Evolutionary conservation across 2,113 vertebrate species (phyloP).

Genomic region (Vidua chalybeata): DNA sequence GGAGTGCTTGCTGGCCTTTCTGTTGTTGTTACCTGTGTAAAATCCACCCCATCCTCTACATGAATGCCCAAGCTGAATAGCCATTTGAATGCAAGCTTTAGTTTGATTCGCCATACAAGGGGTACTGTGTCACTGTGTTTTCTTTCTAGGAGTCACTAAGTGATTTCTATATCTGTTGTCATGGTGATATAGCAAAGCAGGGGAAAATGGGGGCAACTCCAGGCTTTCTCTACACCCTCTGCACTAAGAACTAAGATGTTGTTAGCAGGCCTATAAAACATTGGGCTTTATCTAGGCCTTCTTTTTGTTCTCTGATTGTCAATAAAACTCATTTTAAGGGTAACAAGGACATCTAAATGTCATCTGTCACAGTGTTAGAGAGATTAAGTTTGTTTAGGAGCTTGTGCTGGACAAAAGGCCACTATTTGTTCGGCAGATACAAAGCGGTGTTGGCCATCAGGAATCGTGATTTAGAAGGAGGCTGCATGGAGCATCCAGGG

Average conservation of each 20-base stretch:
- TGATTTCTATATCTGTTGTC: conserved; percentile 99
- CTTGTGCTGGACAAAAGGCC: conserved; percentile 85
- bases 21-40: conserved; percentile 87
- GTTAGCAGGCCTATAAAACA: conserved; percentile 87
- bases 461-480: conserved; percentile 79
- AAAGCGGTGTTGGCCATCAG: conserved; percentile 80
- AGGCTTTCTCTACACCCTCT: conserved; percentile 87
- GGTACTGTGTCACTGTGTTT: conserved; percentile 92
- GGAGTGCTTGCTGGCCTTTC: conserved; percentile 83
- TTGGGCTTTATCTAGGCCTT: conserved; percentile 83
- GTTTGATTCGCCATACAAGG: conserved; percentile 93
- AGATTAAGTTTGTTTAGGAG: conserved; percentile 92
- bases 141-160: conserved; percentile 94
- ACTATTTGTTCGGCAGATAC: conserved; percentile 84
- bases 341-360: conserved; percentile 88
- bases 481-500: conserved; percentile 68
- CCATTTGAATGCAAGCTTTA: conserved; percentile 89
- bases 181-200: conserved; percentile 91
- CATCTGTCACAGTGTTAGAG: conserved; percentile 89
- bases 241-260: conserved; percentile 82
- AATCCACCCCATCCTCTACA: conserved; percentile 87
- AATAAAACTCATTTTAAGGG: conserved; percentile 90
- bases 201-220: conserved; percentile 93
- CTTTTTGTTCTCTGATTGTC: conserved; percentile 89
- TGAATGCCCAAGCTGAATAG: conserved; percentile 92